A percentile compares a stretch with the other conserved stretches of the same genome.
phyloP scores from a whole-genome alignment of 2,113 vertebrate genomes.

The Scomber scombrus region DNA sequence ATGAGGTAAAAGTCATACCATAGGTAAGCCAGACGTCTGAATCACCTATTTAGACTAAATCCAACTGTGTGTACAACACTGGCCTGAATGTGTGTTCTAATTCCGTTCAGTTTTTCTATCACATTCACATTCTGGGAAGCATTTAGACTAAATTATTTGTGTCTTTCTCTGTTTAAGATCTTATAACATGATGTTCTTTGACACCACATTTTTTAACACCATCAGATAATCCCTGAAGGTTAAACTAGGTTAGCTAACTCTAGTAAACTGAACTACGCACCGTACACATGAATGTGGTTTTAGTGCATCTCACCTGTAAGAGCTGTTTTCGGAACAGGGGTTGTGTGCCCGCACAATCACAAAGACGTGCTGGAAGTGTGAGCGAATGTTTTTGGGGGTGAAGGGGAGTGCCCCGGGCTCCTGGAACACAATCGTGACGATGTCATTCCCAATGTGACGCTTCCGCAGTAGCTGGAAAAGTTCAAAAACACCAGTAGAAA shows the following conservation, averaged over 20 bases:
- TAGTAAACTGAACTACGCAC: background rate
- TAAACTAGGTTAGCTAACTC: too few relatives aligned
- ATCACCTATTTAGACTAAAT: background rate
- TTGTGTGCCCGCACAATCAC: conserved; percentile 92
- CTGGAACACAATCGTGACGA: conserved; percentile 98
- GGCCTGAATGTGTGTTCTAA: background rate
- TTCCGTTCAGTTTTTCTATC: background rate
- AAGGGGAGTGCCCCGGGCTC: conserved; percentile 96
- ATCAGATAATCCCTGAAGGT: too few relatives aligned
- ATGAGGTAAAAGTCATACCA: conserved; percentile 12
- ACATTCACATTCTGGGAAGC: background rate
- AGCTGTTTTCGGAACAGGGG: conserved; percentile 92
- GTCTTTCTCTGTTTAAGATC: too few relatives aligned
- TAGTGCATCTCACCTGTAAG: conserved; percentile 90
- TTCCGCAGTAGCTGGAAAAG: conserved; percentile 91
- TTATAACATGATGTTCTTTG: background rate
- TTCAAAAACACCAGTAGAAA: background rate
- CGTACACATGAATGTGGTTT: background rate
- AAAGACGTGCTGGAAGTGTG: conserved; percentile 98
- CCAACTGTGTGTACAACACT: background rate
- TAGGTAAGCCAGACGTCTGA: background rate
- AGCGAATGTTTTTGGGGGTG: conserved; percentile 98
- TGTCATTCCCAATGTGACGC: conserved; percentile 97
- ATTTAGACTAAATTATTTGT: too few relatives aligned
- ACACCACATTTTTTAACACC: background rate